Evolutionary conservation across 2,888 invertebrate genomes (phyloP), one percentile per base, ranked within the genome.

Genomic region (Disparrhopalites patrizii): DNA sequence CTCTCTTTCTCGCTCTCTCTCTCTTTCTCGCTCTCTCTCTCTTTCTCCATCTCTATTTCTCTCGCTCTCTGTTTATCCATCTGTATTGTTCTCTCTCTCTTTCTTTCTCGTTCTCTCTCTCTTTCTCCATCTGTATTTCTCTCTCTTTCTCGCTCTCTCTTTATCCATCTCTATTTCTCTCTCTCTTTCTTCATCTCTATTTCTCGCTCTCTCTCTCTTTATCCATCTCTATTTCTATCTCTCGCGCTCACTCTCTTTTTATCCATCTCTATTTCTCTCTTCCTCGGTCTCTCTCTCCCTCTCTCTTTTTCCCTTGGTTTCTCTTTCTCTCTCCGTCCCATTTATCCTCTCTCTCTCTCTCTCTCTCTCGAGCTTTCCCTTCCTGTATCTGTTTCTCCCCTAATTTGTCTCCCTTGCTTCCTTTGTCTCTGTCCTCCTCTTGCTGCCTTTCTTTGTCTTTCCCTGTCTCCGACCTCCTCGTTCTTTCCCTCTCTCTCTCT

Each of bases 321-420:
- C 36, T 20, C 33, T 36, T 28, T 30, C n/a, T 27, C 31, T 23
- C 47, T 50, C 23, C 52, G n/a, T 61, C 31, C n/a, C n/a, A n/a
- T 60, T 47, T 38, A 28, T 30, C 36, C 13, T 36, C 25, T 25
- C 23, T 50, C 43, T 62, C 23, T 54, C 40, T 54, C 30, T 25
- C 40, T 47, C 36, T 51, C 52, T 50, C 50, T 50, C 60, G 30
- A 23, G 50, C 38, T 28, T 10, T 60, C 30, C 5, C 40, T 8
- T 28, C 2, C 40, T 20, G 25, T 27, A 40, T 15, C 40, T 57
- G 27, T 36, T 36, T 20, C 36, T 20, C 33, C 33, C 40, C 30
- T 15, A 30, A 31, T 23, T 50, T 50, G 31, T 61, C 8, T 61
- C 31, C 50, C 50, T 38, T 25, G 63, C 62, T 55, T 56, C 65